A percentile compares a stretch with the other conserved stretches of the same genome.
Conservation (phyloP, 2,113 vertebrate species). For the Cavia porcellus region DNA sequence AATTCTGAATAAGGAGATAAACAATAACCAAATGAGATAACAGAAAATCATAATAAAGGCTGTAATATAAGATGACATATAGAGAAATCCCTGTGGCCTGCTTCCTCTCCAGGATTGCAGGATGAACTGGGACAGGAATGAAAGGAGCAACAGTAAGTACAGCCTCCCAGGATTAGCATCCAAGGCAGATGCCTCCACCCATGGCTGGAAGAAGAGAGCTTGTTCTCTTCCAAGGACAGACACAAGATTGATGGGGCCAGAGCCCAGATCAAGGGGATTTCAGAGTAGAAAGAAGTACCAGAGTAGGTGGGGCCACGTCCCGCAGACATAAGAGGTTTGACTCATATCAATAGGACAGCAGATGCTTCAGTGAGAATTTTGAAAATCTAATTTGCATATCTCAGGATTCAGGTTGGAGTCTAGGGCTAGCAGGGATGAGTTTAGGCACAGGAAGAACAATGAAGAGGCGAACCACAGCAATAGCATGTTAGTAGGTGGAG, state of each 20-base stretch:
- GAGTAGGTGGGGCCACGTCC: fast-evolving
- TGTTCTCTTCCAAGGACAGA: background rate
- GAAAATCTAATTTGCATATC: background rate
- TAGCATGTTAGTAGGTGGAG: background rate
- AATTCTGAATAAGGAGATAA: background rate
- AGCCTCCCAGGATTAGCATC: background rate
- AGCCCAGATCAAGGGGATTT: too few species aligned
- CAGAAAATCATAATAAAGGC: background rate
- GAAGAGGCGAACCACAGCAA: background rate
- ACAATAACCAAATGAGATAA: background rate
- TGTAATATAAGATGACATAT: fast-evolving
- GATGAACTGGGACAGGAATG: background rate
- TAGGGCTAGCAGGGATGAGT: fast-evolving
- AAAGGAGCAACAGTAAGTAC: background rate
- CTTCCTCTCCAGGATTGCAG: background rate
- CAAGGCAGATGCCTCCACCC: background rate
- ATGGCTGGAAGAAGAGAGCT: fast-evolving
- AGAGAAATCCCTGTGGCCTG: background rate
- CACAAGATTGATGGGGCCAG: background rate
- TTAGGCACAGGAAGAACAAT: background rate
- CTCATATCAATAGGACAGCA: fast-evolving
- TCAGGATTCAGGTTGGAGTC: background rate
- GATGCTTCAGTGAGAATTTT: background rate
- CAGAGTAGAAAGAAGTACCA: background rate
- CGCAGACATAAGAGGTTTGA: background rate